Evolutionary conservation across 1,140 invertebrate genomes (phyloP).

Genomic region (Formica selysi): DNA sequence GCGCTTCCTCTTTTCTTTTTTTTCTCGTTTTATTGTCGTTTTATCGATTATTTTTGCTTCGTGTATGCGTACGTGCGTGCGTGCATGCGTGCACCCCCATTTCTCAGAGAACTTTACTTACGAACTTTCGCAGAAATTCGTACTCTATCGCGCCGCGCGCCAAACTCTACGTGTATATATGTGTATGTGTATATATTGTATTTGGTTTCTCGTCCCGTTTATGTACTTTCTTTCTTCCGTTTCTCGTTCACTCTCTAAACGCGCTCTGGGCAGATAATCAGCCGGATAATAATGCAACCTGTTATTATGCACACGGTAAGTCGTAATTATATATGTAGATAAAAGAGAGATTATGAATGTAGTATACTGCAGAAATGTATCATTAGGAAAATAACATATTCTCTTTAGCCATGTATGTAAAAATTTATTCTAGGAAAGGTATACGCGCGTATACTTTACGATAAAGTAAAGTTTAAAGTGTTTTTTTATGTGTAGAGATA

Average conservation of each 20-base stretch:
- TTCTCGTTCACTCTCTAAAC: background rate
- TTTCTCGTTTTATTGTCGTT: background rate
- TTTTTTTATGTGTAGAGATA: background rate
- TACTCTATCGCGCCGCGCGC: background rate
- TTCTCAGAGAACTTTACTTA: constrained; percentile 11
- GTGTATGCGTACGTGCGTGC: background rate
- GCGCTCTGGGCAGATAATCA: constrained; percentile 30
- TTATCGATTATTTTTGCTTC: constrained; percentile 12
- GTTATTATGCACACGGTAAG: constrained; percentile 46
- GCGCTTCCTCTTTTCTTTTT: background rate
- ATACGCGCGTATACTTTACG: background rate
- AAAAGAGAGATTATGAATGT: constrained; percentile 15
- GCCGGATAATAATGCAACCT: constrained; percentile 22
- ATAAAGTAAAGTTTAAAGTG: constrained; percentile 5
- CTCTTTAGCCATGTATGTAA: background rate
- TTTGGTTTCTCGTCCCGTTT: constrained; percentile 7
- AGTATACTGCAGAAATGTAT: background rate
- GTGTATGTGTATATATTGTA: background rate
- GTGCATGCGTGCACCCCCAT: background rate
- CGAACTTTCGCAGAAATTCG: constrained; percentile 20
- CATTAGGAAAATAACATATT: background rate
- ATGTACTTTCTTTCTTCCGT: background rate
- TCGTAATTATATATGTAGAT: constrained; percentile 13
- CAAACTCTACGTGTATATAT: background rate
- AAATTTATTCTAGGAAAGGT: background rate